Evolutionary conservation across 2,113 vertebrate species (phyloP).

Genomic region (Xiphorhynchus elegans): DNA sequence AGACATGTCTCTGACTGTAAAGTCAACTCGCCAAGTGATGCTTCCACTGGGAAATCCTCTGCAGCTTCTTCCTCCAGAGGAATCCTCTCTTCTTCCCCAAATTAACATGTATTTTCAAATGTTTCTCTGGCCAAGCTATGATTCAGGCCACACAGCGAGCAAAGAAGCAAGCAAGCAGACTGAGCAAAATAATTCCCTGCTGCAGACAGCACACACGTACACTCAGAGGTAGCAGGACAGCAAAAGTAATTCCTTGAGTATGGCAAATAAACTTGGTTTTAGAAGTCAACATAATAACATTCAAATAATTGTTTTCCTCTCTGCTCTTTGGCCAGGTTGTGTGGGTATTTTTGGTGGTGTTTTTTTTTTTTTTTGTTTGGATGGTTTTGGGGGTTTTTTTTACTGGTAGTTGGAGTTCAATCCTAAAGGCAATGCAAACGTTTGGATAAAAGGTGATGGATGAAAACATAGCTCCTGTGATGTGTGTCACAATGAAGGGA

Average conservation of each 20-base stretch:
- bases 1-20: background rate
- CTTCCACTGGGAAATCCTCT: background rate
- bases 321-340: background rate
- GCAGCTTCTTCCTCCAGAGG: background rate
- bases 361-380: background rate
- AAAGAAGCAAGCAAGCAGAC: background rate
- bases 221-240: background rate
- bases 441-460: background rate
- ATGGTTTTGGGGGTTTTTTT: background rate
- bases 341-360: background rate
- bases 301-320: background rate
- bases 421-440: background rate
- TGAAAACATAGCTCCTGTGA: background rate
- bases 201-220: background rate
- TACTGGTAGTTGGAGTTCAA: background rate
- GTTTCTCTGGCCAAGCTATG: background rate
- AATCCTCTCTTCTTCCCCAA: background rate
- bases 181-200: background rate
- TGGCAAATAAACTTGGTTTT: background rate
- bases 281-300: background rate
- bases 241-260: background rate
- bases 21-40: background rate
- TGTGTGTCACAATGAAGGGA: background rate
- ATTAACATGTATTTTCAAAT: background rate
- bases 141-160: background rate